phyloP scores from a whole-genome alignment of 2,888 invertebrate genomes.

The Drosophila atroscutellata region DNA sequence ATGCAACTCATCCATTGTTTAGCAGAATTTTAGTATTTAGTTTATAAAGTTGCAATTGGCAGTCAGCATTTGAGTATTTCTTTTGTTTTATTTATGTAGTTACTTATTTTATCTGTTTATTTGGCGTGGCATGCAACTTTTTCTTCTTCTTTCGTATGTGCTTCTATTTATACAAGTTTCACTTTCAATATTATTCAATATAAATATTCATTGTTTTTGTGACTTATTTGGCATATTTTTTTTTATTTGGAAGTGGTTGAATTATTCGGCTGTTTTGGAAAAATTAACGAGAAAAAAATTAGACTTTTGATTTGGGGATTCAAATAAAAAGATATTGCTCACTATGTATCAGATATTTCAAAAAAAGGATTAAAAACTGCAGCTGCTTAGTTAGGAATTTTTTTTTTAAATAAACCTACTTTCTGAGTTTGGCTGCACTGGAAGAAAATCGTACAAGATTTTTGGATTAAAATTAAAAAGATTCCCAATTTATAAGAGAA shows the following conservation, averaged over 20 bases:
- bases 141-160: background rate
- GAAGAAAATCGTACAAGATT: too few relatives aligned
- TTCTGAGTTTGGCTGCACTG: slow-evolving; percentile 41
- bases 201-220: slow-evolving; percentile 51
- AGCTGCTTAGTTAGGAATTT: too few relatives aligned
- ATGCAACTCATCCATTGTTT: slow-evolving; percentile 57
- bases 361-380: background rate
- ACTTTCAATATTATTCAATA: slow-evolving; percentile 16
- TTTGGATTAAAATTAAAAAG: too few relatives aligned
- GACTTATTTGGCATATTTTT: slow-evolving; percentile 45
- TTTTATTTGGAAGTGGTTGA: slow-evolving; percentile 44
- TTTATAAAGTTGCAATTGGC: slow-evolving; percentile 25
- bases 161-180: slow-evolving; percentile 41
- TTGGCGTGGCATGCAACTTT: slow-evolving; percentile 27
- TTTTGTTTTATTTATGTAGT: background rate
- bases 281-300: slow-evolving; percentile 6
- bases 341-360: background rate
- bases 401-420: background rate
- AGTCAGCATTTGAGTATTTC: slow-evolving; percentile 23
- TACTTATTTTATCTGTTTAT: slow-evolving; percentile 7
- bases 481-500: too few relatives aligned
- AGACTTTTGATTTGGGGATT: background rate
- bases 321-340: background rate
- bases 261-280: slow-evolving; percentile 44
- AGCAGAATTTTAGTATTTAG: background rate